Evolutionary conservation across 2,797 vertebrate species (phyloP), one percentile per base, ranked within the genome.

Genomic region (Falco biarmicus): DNA sequence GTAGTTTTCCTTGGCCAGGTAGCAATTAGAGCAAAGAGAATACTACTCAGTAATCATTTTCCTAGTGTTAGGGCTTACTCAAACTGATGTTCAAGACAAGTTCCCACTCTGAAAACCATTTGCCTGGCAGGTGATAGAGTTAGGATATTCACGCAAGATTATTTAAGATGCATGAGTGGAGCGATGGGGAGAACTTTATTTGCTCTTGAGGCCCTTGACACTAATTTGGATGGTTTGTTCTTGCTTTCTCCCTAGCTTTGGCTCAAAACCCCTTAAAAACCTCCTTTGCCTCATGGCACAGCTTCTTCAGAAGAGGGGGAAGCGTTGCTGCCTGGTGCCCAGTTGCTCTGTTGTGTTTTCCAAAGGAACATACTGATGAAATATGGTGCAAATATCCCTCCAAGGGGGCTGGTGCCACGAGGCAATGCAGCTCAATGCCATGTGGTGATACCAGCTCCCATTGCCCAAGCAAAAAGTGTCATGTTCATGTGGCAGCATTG

Each of bases 401-500:
- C 25, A 41, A 76, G 51, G 25, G 54, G 15, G 21, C 59, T 76
- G 54, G 15, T 93, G 80, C 53, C 56, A 45, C 0, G 1, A 71
- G 18, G 54, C 32, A 61, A 22, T 37, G 60, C 71, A 80, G 26
- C 22, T 76, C n/a, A 65, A 15, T 47, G n/a, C 66, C n/a, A 1
- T 66, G n/a, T 73, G 51, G 37, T 84, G 29, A 50, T 43, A 50
- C 9, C 29, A 79, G 34, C 47, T 69, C 31, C 34, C 15, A 4
- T 15, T 1, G 1, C 37, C 43, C 74, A 56, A 51, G 12, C 4
- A 47, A 71, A 80, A 81, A 34, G 5, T 0, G 0, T 39, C 34
- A 16, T 3, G 11, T 31, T 85, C 48, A 15, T 29, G 20, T 63
- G 0, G 1, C 28, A 66, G 25, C 28, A 45, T 16, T 1, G 1